These are phyloP conservation scores for Melitaea cinxia DNA, from an alignment of 1,140 invertebrate genomes.

Conservation along the genomic window DNA sequence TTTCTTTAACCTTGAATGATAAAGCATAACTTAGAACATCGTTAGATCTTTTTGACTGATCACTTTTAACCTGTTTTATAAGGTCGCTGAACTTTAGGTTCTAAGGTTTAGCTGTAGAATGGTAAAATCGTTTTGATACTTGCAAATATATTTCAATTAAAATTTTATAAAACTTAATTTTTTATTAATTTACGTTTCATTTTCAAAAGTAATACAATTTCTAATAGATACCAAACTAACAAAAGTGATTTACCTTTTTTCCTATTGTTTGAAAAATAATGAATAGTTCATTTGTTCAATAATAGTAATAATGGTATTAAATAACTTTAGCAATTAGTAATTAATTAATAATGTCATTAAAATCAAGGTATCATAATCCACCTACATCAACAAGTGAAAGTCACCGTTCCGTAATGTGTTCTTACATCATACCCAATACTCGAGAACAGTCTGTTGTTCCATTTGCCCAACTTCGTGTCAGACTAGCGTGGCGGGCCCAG, in stretches of 20 bases:
- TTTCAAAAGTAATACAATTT: too few relatives aligned
- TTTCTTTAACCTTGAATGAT: slow-evolving; percentile 38
- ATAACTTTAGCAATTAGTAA: background rate
- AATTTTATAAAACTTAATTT: background rate
- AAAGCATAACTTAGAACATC: background rate
- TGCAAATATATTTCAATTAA: background rate
- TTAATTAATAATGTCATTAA: background rate
- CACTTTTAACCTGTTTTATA: slow-evolving; percentile 9
- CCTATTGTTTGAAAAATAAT: too few relatives aligned
- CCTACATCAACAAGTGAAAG: slow-evolving; percentile 3
- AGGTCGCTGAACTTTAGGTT: slow-evolving; percentile 5
- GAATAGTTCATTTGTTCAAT: too few relatives aligned
- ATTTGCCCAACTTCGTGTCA: too few relatives aligned
- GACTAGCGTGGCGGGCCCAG: too few relatives aligned
- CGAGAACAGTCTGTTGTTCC: background rate
- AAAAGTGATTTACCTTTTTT: too few relatives aligned
- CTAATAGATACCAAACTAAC: too few relatives aligned
- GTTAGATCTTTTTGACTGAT: background rate
- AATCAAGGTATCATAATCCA: slow-evolving; percentile 2
- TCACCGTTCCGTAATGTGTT: background rate
- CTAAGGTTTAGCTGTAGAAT: background rate
- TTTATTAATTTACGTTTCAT: too few relatives aligned
- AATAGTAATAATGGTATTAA: too few relatives aligned
- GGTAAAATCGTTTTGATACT: background rate
- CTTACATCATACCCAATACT: background rate